Base-by-base conservation (phyloP, 2,888 invertebrate species). In the Hydraecia micacea region DNA sequence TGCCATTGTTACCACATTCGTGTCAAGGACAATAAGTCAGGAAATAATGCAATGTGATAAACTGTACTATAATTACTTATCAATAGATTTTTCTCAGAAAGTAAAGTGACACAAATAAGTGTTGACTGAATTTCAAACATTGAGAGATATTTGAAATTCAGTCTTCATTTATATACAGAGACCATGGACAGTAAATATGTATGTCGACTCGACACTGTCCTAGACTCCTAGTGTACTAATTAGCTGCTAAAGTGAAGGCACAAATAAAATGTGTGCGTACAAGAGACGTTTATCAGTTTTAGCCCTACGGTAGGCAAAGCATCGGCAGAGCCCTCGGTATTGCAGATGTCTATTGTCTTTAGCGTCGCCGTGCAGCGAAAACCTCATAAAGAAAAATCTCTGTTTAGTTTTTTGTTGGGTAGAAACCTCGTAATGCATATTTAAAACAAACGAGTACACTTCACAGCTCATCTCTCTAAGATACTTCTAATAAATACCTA, bases 1-100 rank as follows among this genome's bases (percentile, higher is more conserved):
- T 73, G 62, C 63, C 63, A 83, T 75, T 73, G 71, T 71, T 71
- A 71, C 32, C 49, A 75, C 67, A 75, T 70, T 67, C 28, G 21
- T 86, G 86, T 79, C 84, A 84, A 79, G 84, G 86, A 75, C 83
- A 75, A 5, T n/a, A 15, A 60, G 32, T 75, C 62, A 69, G 83
- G 83, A 75, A 78, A 55, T 78, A 79, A 62, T 71, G 25, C 46
- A 42, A n/a, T 66, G 66, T 71, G 49, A 85, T 77, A 63, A 80
- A 68, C 67, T 68, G 21, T 68, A 58, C 55, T 72, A 72, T 60
- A 63, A 58, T 73, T 73, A 55, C 28, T 28, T 42, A 36, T n/a
- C 15, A 39, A 39, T 73, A 18, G 25, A 21, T 25, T 72, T 58
- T 49, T 55, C 55, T 25, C 25, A 25, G 11, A 73, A 65, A 21